Evolutionary conservation across 2,797 vertebrate species (phyloP).

Genomic region (Gallinago nigripennis): DNA sequence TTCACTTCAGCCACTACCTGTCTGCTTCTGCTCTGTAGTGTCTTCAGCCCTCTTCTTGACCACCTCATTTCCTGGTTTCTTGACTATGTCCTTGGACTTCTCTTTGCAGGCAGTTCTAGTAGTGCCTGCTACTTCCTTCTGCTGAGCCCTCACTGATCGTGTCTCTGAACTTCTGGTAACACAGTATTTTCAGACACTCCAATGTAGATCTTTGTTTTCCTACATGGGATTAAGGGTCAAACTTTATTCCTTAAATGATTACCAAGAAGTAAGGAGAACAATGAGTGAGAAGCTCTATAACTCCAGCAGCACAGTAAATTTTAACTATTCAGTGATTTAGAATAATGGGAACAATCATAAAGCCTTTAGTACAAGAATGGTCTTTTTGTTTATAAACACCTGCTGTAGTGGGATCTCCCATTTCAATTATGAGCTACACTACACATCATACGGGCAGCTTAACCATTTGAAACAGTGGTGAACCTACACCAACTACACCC

Average conservation of each 20-base stretch:
- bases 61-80: background rate
- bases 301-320: background rate
- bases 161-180: background rate
- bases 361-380: background rate
- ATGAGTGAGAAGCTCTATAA: background rate
- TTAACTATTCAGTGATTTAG: background rate
- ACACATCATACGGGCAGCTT: background rate
- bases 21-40: background rate
- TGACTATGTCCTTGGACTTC: background rate
- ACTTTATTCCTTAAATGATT: background rate
- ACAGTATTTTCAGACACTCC: background rate
- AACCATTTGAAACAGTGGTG: background rate
- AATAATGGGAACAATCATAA: background rate
- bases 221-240: background rate
- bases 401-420: background rate
- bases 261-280: background rate
- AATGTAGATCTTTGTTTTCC: background rate
- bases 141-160: background rate
- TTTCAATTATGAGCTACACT: background rate
- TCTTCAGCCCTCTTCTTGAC: background rate
- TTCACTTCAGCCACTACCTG: background rate
- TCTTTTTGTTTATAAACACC: constrained; percentile 5
- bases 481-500: background rate
- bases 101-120: background rate
- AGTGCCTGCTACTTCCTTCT: background rate